Conservation (phyloP, 2,113 vertebrate genomes). For the Notarius quadriscutis region DNA sequence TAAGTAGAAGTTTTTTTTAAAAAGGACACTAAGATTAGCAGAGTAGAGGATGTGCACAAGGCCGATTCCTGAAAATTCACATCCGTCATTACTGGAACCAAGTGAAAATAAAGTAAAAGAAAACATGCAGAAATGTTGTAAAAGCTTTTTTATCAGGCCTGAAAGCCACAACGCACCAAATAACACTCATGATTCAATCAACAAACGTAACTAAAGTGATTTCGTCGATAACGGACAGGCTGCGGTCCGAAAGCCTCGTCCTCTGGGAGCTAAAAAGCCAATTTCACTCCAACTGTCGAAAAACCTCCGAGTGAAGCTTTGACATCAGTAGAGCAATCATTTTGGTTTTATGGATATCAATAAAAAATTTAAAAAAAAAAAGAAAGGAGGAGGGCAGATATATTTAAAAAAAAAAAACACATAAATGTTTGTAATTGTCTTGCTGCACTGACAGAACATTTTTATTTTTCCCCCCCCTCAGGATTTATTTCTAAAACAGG, state of each 20-base stretch:
- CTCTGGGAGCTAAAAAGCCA: not conserved
- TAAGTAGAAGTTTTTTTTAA: not conserved
- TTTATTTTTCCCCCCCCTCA: too few relatives aligned
- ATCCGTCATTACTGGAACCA: not conserved
- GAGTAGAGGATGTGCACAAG: not conserved
- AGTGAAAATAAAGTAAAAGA: not conserved
- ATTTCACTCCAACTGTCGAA: not conserved
- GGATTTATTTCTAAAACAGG: too few relatives aligned
- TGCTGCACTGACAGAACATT: too few relatives aligned
- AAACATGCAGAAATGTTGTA: not conserved
- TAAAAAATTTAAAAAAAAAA: too few relatives aligned
- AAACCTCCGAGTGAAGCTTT: not conserved
- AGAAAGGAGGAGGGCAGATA: not conserved
- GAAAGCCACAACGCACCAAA: not conserved
- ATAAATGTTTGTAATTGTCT: too few relatives aligned
- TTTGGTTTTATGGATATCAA: not conserved
- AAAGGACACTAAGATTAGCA: not conserved
- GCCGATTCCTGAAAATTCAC: not conserved
- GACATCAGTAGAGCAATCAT: not conserved
- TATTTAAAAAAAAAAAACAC: not conserved
- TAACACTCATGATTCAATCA: not conserved
- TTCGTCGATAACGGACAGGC: conserved; percentile 22
- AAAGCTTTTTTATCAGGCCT: not conserved
- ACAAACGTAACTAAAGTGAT: conserved; percentile 19
- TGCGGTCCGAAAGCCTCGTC: conserved; percentile 6